Conservation (phyloP, 2,113 vertebrate genomes). For the Siphamia tubifer region DNA sequence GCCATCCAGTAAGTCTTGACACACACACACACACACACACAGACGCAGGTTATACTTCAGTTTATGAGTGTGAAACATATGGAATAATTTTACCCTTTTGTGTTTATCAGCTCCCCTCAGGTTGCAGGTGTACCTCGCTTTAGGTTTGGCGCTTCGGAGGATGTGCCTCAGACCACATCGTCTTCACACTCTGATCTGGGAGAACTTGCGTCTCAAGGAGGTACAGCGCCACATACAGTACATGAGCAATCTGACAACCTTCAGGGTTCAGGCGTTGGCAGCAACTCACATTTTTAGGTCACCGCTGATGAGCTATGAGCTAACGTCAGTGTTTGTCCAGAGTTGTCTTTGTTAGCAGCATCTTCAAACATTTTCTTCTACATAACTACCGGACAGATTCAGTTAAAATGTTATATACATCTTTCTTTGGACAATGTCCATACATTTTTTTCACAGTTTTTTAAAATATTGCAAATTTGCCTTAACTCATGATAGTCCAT, state of each 20-base stretch:
- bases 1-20: constrained; percentile 93
- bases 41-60: neutral
- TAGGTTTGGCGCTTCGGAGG: constrained; percentile 89
- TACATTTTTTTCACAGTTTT: too few species aligned
- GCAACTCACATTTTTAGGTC: too few species aligned
- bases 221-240: constrained; percentile 56
- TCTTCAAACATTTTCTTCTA: too few species aligned
- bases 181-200: constrained; percentile 94
- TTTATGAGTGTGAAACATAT: neutral
- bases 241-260: neutral
- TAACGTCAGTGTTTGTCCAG: too few species aligned
- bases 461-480: too few species aligned
- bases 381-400: too few species aligned
- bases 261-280: too few species aligned
- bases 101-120: constrained; percentile 87
- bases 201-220: constrained; percentile 96
- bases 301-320: too few species aligned
- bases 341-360: too few species aligned
- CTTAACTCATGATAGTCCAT: too few species aligned
- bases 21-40: neutral
- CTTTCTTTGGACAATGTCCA: too few species aligned
- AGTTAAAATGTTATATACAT: too few species aligned
- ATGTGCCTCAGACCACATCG: constrained; percentile 89
- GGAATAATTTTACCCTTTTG: neutral
- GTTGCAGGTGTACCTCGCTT: constrained; percentile 92